These are phyloP conservation scores for Alsophila aescularia DNA, from an alignment of 2,888 invertebrate genomes.

Conservation along the genomic window DNA sequence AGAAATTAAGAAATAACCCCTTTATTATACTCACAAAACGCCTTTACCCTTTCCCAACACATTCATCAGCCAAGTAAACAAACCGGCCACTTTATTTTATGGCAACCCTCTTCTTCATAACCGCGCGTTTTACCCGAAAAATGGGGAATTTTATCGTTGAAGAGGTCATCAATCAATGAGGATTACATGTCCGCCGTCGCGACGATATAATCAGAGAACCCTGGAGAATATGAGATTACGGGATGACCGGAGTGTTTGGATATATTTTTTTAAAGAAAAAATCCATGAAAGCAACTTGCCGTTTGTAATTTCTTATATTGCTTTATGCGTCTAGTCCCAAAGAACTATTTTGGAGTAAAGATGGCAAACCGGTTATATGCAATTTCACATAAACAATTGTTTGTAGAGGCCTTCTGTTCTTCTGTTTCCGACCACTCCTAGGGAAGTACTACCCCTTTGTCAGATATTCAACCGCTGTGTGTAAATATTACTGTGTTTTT, in stretches of 20 bases:
- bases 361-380: no score
- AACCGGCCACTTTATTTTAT: constrained; percentile 40
- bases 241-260: constrained; percentile 12
- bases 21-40: constrained; percentile 12
- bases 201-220: constrained; percentile 69
- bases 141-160: constrained; percentile 62
- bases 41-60: constrained; percentile 32
- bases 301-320: background rate
- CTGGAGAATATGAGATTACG: constrained; percentile 46
- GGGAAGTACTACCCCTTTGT: no score
- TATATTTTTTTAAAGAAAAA: background rate
- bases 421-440: no score
- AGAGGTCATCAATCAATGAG: constrained; percentile 75
- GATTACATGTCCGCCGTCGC: constrained; percentile 52
- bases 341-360: no score
- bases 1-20: constrained; percentile 8
- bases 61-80: constrained; percentile 40
- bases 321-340: no score
- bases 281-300: no score
- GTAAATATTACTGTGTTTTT: no score
- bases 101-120: constrained; percentile 34
- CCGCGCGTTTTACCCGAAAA: constrained; percentile 60
- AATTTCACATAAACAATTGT: no score
- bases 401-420: no score
- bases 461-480: no score